Evolutionary conservation across 2,113 vertebrate species (phyloP).

Genomic region (Tiliqua scincoides): DNA sequence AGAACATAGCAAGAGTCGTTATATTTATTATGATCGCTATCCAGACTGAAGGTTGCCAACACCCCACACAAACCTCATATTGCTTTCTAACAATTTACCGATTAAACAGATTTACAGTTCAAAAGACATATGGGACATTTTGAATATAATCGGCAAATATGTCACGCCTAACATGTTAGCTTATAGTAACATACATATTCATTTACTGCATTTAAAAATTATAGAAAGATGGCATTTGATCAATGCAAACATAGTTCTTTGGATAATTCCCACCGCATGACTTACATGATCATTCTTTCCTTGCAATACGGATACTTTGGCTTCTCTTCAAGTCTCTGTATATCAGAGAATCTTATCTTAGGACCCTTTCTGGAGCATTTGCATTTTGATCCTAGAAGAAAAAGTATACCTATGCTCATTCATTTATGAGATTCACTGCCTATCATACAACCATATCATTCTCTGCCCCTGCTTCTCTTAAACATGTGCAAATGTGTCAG

Average conservation of each 20-base stretch:
- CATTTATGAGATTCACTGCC: slow-evolving; percentile 36
- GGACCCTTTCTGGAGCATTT: slow-evolving; percentile 96
- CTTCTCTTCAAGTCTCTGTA: slow-evolving; percentile 97
- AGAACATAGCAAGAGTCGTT: no score
- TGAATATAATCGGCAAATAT: not conserved
- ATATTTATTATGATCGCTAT: not conserved
- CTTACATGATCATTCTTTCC: slow-evolving; percentile 99
- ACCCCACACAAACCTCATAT: not conserved
- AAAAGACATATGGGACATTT: not conserved
- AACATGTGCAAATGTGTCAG: not conserved
- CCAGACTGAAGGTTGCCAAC: no score
- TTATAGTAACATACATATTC: not conserved
- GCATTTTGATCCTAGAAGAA: slow-evolving; percentile 92
- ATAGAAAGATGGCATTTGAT: slow-evolving; percentile 43
- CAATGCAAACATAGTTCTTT: slow-evolving; percentile 22
- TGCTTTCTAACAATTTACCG: not conserved
- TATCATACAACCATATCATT: not conserved
- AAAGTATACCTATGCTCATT: slow-evolving; percentile 56
- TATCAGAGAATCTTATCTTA: slow-evolving; percentile 96
- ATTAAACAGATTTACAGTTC: not conserved
- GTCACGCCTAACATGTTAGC: not conserved
- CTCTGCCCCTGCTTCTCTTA: not conserved
- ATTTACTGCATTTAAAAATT: slow-evolving; percentile 15
- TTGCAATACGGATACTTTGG: slow-evolving; percentile 96
- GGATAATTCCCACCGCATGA: slow-evolving; percentile 32